Evolutionary conservation across 2,797 vertebrate species (phyloP).

Genomic region (Cossypha niveicapilla): DNA sequence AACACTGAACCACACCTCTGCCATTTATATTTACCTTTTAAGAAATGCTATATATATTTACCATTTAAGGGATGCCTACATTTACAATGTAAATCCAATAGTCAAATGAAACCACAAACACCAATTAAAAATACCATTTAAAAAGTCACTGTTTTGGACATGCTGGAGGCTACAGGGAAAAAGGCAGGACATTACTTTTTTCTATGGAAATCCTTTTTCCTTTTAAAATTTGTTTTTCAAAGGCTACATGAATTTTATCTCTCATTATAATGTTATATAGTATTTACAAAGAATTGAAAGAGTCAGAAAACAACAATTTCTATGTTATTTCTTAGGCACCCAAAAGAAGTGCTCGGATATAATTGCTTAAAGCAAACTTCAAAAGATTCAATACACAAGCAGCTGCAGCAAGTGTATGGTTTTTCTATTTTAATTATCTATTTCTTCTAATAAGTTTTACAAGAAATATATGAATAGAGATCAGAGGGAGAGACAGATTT

Average conservation of each 20-base stretch:
- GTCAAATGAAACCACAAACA: background rate
- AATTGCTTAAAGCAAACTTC: constrained; percentile 61
- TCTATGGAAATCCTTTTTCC: background rate
- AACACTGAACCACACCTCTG: background rate
- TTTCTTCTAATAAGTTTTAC: constrained; percentile 42
- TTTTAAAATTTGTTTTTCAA: constrained; percentile 27
- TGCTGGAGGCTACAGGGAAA: background rate
- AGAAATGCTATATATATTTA: background rate
- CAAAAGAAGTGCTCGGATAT: constrained; percentile 16
- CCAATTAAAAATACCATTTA: background rate
- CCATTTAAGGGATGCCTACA: background rate
- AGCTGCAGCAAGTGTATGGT: constrained; percentile 33
- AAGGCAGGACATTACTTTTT: background rate
- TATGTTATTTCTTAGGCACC: background rate
- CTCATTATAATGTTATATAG: background rate
- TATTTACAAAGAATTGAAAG: constrained; percentile 30
- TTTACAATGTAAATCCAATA: background rate
- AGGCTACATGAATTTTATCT: background rate
- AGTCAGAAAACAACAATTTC: background rate
- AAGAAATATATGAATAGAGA: constrained; percentile 52
- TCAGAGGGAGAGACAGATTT: constrained; percentile 38
- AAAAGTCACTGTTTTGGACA: background rate
- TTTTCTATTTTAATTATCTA: constrained; percentile 40
- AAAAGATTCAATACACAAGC: constrained; percentile 34
- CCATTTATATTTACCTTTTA: background rate